A percentile compares a stretch with the other conserved stretches of the same genome.
phyloP scores from a whole-genome alignment of 1,140 invertebrate genomes.

The Aricia agestis region DNA sequence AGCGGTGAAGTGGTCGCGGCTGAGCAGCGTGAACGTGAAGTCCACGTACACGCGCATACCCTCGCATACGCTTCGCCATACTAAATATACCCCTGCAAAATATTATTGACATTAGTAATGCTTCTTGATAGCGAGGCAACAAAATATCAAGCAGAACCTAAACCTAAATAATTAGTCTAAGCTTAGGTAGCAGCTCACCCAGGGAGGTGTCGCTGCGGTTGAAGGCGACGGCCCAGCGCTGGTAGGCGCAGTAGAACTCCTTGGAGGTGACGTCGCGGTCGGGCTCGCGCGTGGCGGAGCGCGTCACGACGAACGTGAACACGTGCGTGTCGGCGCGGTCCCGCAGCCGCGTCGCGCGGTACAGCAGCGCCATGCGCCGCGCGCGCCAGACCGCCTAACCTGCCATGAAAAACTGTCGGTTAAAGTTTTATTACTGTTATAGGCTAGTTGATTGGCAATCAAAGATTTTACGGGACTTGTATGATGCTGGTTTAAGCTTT shows the following conservation, averaged over 20 bases:
- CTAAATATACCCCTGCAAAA: constrained; percentile 86
- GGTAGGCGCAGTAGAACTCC: constrained; percentile 90
- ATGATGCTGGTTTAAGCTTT: too few species aligned
- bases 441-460: too few species aligned
- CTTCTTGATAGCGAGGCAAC: too few species aligned
- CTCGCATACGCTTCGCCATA: constrained; percentile 85
- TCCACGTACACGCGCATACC: constrained; percentile 88
- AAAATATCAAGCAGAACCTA: too few species aligned
- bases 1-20: constrained; percentile 90
- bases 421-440: too few species aligned
- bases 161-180: background rate
- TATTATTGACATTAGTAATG: background rate
- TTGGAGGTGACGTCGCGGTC: constrained; percentile 89
- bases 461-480: too few species aligned
- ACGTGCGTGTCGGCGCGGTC: constrained; percentile 90
- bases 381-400: constrained; percentile 34
- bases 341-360: constrained; percentile 88
- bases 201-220: constrained; percentile 84
- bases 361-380: constrained; percentile 86
- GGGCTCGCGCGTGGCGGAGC: constrained; percentile 86
- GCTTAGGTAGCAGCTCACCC: constrained; percentile 33
- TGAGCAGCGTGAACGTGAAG: constrained; percentile 90
- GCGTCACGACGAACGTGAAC: constrained; percentile 90
- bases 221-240: constrained; percentile 92
- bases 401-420: background rate